Evolutionary conservation across 2,797 vertebrate genomes (phyloP).

Genomic region (Tauraco hartlaubi): DNA sequence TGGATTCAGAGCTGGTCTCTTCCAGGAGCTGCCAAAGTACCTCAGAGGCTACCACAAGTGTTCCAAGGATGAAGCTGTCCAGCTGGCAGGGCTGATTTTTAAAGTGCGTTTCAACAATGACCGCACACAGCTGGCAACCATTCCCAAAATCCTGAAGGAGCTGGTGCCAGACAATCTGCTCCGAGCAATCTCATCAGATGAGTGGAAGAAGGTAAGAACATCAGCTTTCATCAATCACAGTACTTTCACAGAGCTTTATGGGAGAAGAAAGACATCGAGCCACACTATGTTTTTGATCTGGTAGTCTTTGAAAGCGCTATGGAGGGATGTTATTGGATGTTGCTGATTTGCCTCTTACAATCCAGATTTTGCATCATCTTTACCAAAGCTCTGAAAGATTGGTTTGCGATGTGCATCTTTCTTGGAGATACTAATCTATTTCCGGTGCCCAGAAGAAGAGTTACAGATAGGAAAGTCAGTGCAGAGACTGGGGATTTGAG

Average conservation of each 20-base stretch:
- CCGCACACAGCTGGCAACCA: conserved; percentile 80
- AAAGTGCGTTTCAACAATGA: conserved; percentile 85
- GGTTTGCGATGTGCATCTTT: neutral
- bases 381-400: neutral
- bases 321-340: neutral
- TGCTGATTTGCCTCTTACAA: neutral
- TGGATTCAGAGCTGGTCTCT: conserved; percentile 16
- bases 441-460: neutral
- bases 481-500: neutral
- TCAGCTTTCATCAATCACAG: neutral
- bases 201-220: conserved; percentile 92
- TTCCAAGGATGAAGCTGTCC: conserved; percentile 88
- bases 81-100: conserved; percentile 90
- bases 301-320: neutral
- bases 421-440: neutral
- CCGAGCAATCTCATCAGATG: conserved; percentile 87
- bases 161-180: conserved; percentile 91
- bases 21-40: conserved; percentile 95
- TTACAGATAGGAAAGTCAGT: neutral
- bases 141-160: conserved; percentile 91
- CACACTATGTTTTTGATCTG: neutral
- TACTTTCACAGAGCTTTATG: neutral
- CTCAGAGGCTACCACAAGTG: conserved; percentile 92
- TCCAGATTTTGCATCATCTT: neutral
- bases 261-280: neutral